Percentiles rank a stretch among this genome's conserved stretches.
These are phyloP conservation scores for Plodia interpunctella DNA, from an alignment of 1,140 invertebrate species.

Conservation along the genomic window DNA sequence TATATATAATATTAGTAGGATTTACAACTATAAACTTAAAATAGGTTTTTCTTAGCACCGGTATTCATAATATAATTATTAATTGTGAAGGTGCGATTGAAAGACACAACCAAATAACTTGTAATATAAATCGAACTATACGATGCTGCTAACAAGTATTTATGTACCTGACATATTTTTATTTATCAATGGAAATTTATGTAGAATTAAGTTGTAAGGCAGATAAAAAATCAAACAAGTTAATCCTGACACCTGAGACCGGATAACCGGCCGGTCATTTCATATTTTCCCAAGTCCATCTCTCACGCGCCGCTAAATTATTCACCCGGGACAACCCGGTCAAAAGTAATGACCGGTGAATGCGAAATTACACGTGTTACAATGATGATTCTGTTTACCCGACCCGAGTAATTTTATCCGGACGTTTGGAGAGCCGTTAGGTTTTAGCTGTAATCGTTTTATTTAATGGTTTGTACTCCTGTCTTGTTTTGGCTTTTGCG, in stretches of 20 bases:
- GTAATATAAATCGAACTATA: too few relatives aligned
- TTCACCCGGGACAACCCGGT: constrained; percentile 53
- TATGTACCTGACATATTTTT: too few relatives aligned
- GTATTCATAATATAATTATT: too few relatives aligned
- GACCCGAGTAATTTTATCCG: constrained; percentile 38
- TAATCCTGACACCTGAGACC: not conserved
- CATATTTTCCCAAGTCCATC: constrained; percentile 66
- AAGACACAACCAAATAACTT: too few relatives aligned
- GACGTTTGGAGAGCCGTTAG: constrained; percentile 60
- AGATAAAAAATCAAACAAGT: not conserved
- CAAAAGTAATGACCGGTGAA: constrained; percentile 62
- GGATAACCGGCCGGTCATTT: constrained; percentile 31
- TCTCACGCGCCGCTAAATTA: constrained; percentile 60
- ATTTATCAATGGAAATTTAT: too few relatives aligned
- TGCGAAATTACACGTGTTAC: constrained; percentile 65
- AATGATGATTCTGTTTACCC: constrained; percentile 61
- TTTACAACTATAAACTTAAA: too few relatives aligned
- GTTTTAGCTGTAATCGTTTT: constrained; percentile 57
- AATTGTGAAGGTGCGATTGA: too few relatives aligned
- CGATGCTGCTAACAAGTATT: too few relatives aligned
- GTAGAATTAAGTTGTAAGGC: too few relatives aligned
- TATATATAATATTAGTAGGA: too few relatives aligned
- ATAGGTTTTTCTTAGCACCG: too few relatives aligned
- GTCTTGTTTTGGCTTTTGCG: constrained; percentile 11
- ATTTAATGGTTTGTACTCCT: constrained; percentile 35